These are phyloP conservation scores for Indicator maculatus DNA, from an alignment of 2,113 vertebrate genomes.

Conservation along the genomic window DNA sequence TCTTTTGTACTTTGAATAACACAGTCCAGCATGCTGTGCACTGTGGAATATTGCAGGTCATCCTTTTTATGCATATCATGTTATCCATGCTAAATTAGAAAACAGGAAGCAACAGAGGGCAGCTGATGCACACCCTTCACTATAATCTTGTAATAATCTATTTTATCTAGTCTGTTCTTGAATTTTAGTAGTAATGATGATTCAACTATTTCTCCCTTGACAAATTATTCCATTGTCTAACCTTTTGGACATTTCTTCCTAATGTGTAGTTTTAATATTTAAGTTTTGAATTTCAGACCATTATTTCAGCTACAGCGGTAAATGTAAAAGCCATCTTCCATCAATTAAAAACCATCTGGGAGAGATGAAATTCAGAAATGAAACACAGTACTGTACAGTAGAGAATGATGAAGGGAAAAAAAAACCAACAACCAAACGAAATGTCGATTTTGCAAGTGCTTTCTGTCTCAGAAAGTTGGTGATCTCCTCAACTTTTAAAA, in stretches of 20 bases:
- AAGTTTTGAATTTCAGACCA: slow-evolving; percentile 61
- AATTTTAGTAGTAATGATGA: slow-evolving; percentile 19
- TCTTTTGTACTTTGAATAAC: neutral
- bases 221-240: slow-evolving; percentile 62
- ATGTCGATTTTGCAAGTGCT: neutral
- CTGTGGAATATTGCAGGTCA: neutral
- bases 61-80: neutral
- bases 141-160: slow-evolving; percentile 37
- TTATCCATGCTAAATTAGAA: neutral
- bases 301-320: slow-evolving; percentile 50
- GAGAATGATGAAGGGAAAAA: neutral
- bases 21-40: neutral
- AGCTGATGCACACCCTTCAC: slow-evolving; percentile 20
- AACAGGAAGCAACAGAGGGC: slow-evolving; percentile 15
- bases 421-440: neutral
- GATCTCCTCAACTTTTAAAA: neutral
- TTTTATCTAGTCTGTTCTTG: slow-evolving; percentile 25
- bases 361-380: slow-evolving; percentile 37
- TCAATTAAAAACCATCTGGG: slow-evolving; percentile 55
- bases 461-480: neutral
- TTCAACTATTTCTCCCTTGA: slow-evolving; percentile 40
- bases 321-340: slow-evolving; percentile 48
- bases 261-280: slow-evolving; percentile 68
- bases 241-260: slow-evolving; percentile 54
- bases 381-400: neutral